Evolutionary conservation across 2,888 invertebrate genomes (phyloP), one percentile per base, ranked within the genome.

Genomic region (Mechanitis messenoides): DNA sequence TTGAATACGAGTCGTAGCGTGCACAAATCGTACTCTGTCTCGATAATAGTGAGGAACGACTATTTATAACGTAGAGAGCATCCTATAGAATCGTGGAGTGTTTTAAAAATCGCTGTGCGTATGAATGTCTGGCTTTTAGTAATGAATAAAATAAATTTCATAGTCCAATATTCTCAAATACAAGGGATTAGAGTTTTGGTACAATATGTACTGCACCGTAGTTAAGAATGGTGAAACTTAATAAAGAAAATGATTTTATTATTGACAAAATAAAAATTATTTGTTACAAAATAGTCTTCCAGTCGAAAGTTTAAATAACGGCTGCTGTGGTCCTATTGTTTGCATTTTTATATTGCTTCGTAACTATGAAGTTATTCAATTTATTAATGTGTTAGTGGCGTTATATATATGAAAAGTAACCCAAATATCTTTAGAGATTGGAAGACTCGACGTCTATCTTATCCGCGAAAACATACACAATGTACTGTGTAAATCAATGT

Each of bases 121-220:
- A 72, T 82, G 82, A 81, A 80, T 84, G 84, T 87, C 79, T 83
- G 85, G 88, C 88, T 88, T 88, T 76, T 84, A 83, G 80, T 80
- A 20, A 79, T 82, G 75, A 74, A 77, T 77, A 70, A 75, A 71
- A 72, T 74, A 80, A 82, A 79, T 82, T 77, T 84, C 83, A 83
- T 84, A 82, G 79, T 81, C 79, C 79, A 76, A 80, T 80, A 82
- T 76, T 83, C 75, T 82, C 80, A 76, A 76, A 81, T 81, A 81
- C 83, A 85, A 86, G 83, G 83, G 83, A 81, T 81, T 84, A 85
- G 79, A 70, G 73, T 82, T 80, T 84, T 81, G 77, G 76, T 79
- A 80, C 68, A 68, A 71, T 67, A 62, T 62, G 69, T 74, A 71
- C 69, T 80, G 82, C 83, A 83, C 82, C 75, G 74, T 80, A 80